phyloP scores from a whole-genome alignment of 2,797 vertebrate species.

The Sebastes reedi region DNA sequence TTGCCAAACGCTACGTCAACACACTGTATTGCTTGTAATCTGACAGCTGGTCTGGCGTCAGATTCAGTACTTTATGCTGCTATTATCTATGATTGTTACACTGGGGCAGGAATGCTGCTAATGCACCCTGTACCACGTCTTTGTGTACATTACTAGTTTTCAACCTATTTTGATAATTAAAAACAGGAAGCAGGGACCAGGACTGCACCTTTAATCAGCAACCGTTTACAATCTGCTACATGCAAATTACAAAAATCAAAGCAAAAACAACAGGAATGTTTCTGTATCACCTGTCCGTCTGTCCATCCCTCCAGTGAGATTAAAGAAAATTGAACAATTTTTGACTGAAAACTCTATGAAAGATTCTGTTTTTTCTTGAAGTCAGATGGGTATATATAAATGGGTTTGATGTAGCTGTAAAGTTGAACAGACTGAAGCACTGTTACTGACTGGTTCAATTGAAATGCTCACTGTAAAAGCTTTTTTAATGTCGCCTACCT shows the following conservation, averaged over 20 bases:
- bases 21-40: slow-evolving; percentile 15
- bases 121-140: neutral
- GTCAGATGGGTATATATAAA: neutral
- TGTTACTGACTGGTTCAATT: slow-evolving; percentile 10
- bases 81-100: slow-evolving; percentile 39
- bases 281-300: neutral
- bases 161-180: neutral
- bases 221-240: slow-evolving; percentile 25
- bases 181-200: neutral
- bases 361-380: neutral
- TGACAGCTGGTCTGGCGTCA: slow-evolving; percentile 30
- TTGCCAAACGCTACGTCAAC: neutral
- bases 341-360: neutral
- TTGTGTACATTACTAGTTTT: slow-evolving; percentile 1
- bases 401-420: neutral
- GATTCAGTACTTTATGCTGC: slow-evolving; percentile 33
- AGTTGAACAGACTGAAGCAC: slow-evolving; percentile 23
- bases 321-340: neutral
- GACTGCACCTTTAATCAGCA: neutral
- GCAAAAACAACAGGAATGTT: neutral
- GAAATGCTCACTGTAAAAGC: slow-evolving; percentile 41
- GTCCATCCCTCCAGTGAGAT: neutral
- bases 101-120: neutral
- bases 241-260: neutral
- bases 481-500: slow-evolving; percentile 53